Percentiles rank a stretch among this genome's conserved stretches.
These are phyloP conservation scores for Apteryx owenii DNA, from an alignment of 2,113 vertebrate genomes.

Conservation along the genomic window DNA sequence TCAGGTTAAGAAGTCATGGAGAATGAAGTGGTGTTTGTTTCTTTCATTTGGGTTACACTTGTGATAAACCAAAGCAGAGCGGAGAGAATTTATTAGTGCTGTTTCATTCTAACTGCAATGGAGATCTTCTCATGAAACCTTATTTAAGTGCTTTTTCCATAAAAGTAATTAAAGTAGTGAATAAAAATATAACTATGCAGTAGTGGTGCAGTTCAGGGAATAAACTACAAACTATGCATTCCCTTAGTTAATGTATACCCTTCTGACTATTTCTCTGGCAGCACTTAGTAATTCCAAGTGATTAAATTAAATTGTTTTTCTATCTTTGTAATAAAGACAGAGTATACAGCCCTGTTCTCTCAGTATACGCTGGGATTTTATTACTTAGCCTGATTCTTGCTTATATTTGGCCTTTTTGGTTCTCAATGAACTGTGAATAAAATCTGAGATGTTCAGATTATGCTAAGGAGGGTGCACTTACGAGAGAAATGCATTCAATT, in stretches of 20 bases:
- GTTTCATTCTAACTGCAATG: neutral
- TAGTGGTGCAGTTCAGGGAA: neutral
- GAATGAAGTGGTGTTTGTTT: neutral
- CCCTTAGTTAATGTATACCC: neutral
- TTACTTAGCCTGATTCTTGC: neutral
- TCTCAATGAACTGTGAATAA: conserved; percentile 51
- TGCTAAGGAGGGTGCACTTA: conserved; percentile 10
- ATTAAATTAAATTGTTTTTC: conserved; percentile 50
- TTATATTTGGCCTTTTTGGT: conserved; percentile 39
- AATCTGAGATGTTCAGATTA: conserved; percentile 32
- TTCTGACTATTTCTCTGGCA: conserved; percentile 2
- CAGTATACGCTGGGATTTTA: conserved; percentile 20
- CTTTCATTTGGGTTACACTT: neutral
- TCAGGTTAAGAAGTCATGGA: neutral
- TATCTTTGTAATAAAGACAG: conserved; percentile 24
- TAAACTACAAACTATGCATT: conserved; percentile 28
- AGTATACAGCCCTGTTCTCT: neutral
- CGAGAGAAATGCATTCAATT: neutral
- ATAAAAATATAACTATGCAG: conserved; percentile 38
- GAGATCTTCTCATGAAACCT: neutral
- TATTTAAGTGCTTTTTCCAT: neutral
- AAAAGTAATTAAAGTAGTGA: conserved; percentile 18
- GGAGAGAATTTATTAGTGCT: neutral
- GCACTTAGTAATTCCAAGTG: conserved; percentile 26
- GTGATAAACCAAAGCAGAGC: neutral